Evolutionary conservation across 2,113 vertebrate genomes (phyloP).

Genomic region (Mellivora capensis): DNA sequence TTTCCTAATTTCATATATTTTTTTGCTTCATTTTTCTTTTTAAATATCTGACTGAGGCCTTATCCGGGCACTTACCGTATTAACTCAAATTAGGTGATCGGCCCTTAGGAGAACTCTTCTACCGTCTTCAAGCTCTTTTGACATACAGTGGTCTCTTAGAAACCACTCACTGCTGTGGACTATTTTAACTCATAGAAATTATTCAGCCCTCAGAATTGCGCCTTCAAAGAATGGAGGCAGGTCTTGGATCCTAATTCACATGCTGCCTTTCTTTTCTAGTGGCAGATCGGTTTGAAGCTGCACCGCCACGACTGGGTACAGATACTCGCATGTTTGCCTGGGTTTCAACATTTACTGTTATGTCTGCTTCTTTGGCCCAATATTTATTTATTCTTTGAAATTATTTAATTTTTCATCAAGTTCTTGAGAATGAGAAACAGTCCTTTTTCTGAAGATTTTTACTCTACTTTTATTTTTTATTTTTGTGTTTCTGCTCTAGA

Average conservation of each 20-base stretch:
- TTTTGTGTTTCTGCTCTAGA: neutral
- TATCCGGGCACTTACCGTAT: neutral
- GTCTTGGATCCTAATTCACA: neutral
- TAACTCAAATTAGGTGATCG: neutral
- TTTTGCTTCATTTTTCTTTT: neutral
- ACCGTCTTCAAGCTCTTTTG: constrained; percentile 22
- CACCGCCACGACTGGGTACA: neutral
- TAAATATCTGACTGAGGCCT: neutral
- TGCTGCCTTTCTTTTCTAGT: neutral
- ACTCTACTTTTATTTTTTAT: neutral
- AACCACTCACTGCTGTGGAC: neutral
- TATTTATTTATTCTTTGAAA: neutral
- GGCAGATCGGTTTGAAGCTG: neutral
- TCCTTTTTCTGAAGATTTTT: neutral
- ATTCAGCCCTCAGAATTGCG: neutral
- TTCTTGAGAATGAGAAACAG: neutral
- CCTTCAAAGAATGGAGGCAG: neutral
- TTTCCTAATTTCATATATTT: neutral
- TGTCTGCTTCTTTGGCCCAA: neutral
- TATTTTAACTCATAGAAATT: neutral
- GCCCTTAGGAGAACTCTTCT: neutral
- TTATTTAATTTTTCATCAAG: neutral
- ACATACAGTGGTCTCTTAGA: neutral
- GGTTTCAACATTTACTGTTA: neutral
- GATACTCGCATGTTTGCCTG: neutral